phyloP scores from a whole-genome alignment of 2,888 invertebrate species.

The Adelognathus sp. region DNA sequence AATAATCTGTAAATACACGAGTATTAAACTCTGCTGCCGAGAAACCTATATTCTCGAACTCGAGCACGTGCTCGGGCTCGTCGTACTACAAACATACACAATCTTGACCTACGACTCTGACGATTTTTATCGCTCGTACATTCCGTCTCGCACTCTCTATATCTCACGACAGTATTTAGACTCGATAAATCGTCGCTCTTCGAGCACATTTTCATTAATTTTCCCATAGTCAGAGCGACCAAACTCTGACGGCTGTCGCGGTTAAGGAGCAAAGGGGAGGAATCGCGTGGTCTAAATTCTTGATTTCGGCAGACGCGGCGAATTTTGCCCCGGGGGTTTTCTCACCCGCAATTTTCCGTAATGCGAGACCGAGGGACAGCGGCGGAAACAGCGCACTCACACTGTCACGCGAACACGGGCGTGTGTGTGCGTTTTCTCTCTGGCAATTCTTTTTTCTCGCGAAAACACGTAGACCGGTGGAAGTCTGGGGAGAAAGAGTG shows the following conservation, averaged over 20 bases:
- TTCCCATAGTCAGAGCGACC: not conserved
- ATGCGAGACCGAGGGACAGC: slow-evolving; percentile 52
- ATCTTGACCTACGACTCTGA: slow-evolving; percentile 72
- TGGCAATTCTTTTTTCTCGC: slow-evolving; percentile 56
- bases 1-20: slow-evolving; percentile 64
- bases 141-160: slow-evolving; percentile 18
- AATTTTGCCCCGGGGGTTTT: slow-evolving; percentile 51
- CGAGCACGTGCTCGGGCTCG: slow-evolving; percentile 62
- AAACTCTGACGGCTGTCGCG: not conserved
- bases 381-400: slow-evolving; percentile 50
- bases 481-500: slow-evolving; percentile 42
- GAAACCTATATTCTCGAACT: slow-evolving; percentile 63
- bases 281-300: slow-evolving; percentile 26
- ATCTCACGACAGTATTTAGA: not conserved
- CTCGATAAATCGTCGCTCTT: slow-evolving; percentile 5
- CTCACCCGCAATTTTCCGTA: slow-evolving; percentile 62
- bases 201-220: not conserved
- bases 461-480: slow-evolving; percentile 61
- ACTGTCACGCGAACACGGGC: slow-evolving; percentile 50
- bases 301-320: slow-evolving; percentile 47
- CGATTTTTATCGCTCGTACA: slow-evolving; percentile 50
- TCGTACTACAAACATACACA: slow-evolving; percentile 68
- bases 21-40: slow-evolving; percentile 61
- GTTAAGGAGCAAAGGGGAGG: not conserved
- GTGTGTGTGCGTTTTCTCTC: slow-evolving; percentile 54